Conservation (phyloP, 1,140 invertebrate genomes). For the Drosophila bipectinata region DNA sequence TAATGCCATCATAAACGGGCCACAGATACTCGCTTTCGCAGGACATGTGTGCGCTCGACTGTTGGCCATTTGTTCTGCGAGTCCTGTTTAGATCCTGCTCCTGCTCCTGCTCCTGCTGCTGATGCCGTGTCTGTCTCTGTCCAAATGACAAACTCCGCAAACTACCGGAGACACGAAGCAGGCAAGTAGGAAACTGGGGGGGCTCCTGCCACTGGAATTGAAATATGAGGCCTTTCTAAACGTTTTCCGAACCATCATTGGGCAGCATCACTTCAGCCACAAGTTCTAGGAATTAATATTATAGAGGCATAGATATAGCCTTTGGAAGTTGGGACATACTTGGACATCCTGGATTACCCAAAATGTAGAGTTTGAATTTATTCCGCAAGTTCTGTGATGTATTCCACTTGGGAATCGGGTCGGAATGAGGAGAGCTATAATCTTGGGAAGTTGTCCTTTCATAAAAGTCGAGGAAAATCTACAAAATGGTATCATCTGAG, state of each 20-base stretch:
- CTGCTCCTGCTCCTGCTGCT: not conserved
- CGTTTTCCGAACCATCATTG: constrained; percentile 19
- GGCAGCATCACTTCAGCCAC: no score
- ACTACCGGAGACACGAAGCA: constrained; percentile 41
- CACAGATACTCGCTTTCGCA: not conserved
- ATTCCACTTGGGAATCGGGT: no score
- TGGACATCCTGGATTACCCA: no score
- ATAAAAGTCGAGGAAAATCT: no score
- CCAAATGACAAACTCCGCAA: constrained; percentile 54
- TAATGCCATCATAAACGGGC: constrained; percentile 69
- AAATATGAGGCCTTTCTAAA: constrained; percentile 63
- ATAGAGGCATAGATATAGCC: not conserved
- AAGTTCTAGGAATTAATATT: not conserved
- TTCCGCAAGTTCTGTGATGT: no score
- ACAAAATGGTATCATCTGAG: no score
- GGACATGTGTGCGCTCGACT: constrained; percentile 15
- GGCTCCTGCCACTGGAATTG: constrained; percentile 19
- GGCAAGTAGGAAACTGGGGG: not conserved
- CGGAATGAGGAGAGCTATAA: no score
- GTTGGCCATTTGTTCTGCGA: constrained; percentile 55
- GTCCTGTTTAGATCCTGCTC: not conserved
- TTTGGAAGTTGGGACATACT: no score
- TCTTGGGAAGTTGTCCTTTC: no score
- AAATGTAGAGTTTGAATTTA: no score
- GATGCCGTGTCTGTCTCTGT: constrained; percentile 8